Percentiles rank a stretch among this genome's conserved stretches.
phyloP scores from a whole-genome alignment of 2,113 vertebrate species.

The Puntigrus tetrazona region DNA sequence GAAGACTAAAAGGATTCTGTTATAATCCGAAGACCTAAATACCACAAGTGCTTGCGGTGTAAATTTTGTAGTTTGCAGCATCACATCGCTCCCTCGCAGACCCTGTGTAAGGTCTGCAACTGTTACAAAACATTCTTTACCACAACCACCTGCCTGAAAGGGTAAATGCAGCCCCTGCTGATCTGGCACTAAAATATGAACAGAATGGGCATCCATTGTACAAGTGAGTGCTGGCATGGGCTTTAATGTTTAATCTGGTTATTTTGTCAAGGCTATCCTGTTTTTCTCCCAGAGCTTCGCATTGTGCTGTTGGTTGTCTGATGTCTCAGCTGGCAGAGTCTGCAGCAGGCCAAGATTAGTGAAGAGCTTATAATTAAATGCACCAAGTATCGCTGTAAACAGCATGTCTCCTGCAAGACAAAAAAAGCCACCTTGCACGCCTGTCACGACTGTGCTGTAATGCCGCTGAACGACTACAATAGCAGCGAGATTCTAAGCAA shows the following conservation, averaged over 20 bases:
- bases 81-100: background rate
- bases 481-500: background rate
- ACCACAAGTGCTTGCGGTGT: background rate
- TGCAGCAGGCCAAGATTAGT: conserved; percentile 28
- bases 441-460: background rate
- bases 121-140: conserved; percentile 24
- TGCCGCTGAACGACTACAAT: background rate
- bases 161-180: conserved; percentile 19
- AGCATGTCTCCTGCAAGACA: background rate
- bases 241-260: conserved; percentile 25
- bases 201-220: background rate
- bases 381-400: conserved; percentile 28
- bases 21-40: conserved; percentile 5
- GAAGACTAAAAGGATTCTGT: background rate
- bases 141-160: background rate
- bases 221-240: conserved; percentile 8
- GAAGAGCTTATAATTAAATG: conserved; percentile 36
- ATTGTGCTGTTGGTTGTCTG: conserved; percentile 11
- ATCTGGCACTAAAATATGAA: conserved; percentile 12
- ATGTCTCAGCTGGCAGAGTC: conserved; percentile 5
- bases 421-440: conserved; percentile 2
- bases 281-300: background rate
- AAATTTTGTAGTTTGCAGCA: background rate
- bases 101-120: background rate
- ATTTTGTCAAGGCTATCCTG: background rate